These are phyloP conservation scores for Drosophila melanica DNA, from an alignment of 1,140 invertebrate genomes.

Conservation along the genomic window DNA sequence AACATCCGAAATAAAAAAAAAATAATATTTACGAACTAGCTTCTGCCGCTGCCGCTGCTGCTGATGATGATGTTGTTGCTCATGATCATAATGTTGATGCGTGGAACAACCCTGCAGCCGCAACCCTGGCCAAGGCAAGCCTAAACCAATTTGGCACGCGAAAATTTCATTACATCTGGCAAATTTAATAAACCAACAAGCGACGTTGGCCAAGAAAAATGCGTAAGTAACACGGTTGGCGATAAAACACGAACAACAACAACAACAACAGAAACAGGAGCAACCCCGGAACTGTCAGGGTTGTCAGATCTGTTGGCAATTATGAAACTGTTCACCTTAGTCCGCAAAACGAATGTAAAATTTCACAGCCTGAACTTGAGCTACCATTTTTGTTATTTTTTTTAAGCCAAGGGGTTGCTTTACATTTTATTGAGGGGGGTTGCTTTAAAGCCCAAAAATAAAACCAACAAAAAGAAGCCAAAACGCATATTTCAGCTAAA, in stretches of 20 bases:
- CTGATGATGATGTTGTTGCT: slow-evolving; percentile 16
- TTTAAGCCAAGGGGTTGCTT: slow-evolving; percentile 30
- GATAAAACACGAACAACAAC: slow-evolving; percentile 16
- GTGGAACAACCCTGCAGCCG: slow-evolving; percentile 57
- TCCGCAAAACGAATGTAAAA: slow-evolving; percentile 40
- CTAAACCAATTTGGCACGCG: slow-evolving; percentile 78
- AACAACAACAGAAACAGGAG: slow-evolving; percentile 6
- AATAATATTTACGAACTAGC: slow-evolving; percentile 4
- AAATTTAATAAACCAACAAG: slow-evolving; percentile 74
- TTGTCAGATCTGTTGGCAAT: slow-evolving; percentile 23
- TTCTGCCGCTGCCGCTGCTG: background rate
- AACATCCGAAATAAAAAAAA: slow-evolving; percentile 25
- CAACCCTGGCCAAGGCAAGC: slow-evolving; percentile 56
- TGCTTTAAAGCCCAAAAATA: slow-evolving; percentile 32
- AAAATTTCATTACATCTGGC: slow-evolving; percentile 75
- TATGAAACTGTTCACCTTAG: background rate
- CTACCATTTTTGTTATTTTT: slow-evolving; percentile 34
- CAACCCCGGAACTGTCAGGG: slow-evolving; percentile 30
- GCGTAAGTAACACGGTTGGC: slow-evolving; percentile 40
- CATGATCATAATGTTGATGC: slow-evolving; percentile 36
- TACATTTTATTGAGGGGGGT: slow-evolving; percentile 28
- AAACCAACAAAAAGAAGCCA: slow-evolving; percentile 30
- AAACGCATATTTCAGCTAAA: slow-evolving; percentile 57
- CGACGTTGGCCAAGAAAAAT: slow-evolving; percentile 4
- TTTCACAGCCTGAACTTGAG: slow-evolving; percentile 39